Percentiles rank a stretch among this genome's conserved stretches.
These are phyloP conservation scores for Pandion haliaetus DNA, from an alignment of 2,113 vertebrate genomes.

Conservation along the genomic window DNA sequence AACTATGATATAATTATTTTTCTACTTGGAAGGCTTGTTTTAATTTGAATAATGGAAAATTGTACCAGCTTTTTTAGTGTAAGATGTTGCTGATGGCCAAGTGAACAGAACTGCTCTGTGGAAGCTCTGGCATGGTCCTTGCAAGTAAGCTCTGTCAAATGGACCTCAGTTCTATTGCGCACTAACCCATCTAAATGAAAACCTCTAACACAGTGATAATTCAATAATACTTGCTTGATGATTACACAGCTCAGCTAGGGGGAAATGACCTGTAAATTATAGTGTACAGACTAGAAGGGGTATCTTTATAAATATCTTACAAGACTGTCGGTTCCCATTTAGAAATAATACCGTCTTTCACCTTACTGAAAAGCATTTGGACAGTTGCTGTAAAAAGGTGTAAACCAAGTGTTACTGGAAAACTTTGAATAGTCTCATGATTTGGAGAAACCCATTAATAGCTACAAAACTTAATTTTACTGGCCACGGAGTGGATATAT, in stretches of 20 bases:
- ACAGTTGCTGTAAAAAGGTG: not conserved
- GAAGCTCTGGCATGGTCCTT: not conserved
- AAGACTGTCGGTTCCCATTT: not conserved
- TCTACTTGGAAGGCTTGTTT: slow-evolving; percentile 3
- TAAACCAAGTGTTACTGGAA: not conserved
- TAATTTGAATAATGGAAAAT: slow-evolving; percentile 13
- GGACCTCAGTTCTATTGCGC: not conserved
- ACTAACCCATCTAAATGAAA: not conserved
- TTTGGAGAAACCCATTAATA: not conserved
- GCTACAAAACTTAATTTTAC: not conserved
- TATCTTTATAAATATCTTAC: not conserved
- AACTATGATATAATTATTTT: not conserved
- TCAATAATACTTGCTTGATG: not conserved
- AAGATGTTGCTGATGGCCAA: not conserved
- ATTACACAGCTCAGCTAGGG: not conserved
- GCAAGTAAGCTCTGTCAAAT: not conserved
- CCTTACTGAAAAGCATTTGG: not conserved
- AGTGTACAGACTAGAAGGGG: not conserved
- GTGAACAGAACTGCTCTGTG: not conserved
- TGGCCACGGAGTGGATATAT: not conserved
- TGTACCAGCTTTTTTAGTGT: not conserved
- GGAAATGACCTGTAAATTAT: slow-evolving; percentile 32
- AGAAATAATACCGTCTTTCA: not conserved
- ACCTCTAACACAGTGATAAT: not conserved
- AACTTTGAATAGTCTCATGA: not conserved